Evolutionary conservation across 2,888 invertebrate species (phyloP), one percentile per base, ranked within the genome.

Genomic region (Oeneis ivallda): DNA sequence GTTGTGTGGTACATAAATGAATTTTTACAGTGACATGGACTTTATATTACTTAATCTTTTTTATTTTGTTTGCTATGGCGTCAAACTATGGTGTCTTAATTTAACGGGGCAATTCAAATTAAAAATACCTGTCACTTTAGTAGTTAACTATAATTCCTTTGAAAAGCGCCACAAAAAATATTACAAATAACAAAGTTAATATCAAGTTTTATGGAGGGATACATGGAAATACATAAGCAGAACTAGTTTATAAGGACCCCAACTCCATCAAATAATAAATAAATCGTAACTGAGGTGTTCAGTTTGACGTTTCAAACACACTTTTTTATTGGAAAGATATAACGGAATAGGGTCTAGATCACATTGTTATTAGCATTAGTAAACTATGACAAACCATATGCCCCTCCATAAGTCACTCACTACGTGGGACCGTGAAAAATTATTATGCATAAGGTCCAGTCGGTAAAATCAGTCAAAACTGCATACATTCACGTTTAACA

Each of bases 161-260:
- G 78, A 81, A 80, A 86, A 86, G 84, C 83, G 79, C 87, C 83
- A 85, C 85, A 88, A 87, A 87, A 85, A 85, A 56, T 83, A 83
- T 81, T 85, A 87, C 79, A 85, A 83, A 66, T 63, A 52, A 62
- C 17, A 62, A 65, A 65, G 65, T 52, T 53, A 65, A 62, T 52
- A 62, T 54, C 54, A 37, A 57, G 52, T 79, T 75, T 74, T 82
- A 83, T 82, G 83, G 82, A 84, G 74, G 77, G 82, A 83, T 82
- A 82, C n/a, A 79, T 11, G 80, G 81, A 78, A 79, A 66, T 13
- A 34, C 15, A 34, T 75, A 53, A 62, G 59, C 39, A 45, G 47
- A 19, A 61, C 41, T 5, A 47, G 1, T 53, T n/a, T 17, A 26
- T n/a, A 10, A 39, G 10, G 37, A 34, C 52, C 9, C 54, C 39